A percentile compares a stretch with the other conserved stretches of the same genome.
Evolutionary conservation across 92 coral and sea anemone genomes (phyloP).

Genomic region (Isaurus tuberculatus): DNA sequence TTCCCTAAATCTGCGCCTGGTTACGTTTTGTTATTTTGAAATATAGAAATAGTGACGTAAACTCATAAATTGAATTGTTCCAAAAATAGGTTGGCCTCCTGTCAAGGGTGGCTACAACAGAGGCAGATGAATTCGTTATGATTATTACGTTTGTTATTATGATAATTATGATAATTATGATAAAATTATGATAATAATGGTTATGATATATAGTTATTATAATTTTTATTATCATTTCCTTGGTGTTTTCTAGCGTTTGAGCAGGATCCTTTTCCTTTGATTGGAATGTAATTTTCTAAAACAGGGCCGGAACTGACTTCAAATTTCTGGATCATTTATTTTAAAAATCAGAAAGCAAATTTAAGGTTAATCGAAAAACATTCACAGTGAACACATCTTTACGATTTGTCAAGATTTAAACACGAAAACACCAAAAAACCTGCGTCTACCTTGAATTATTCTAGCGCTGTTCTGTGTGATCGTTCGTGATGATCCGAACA

Average conservation of each 20-base stretch:
- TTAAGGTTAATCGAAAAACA: too few species aligned
- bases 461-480: too few species aligned
- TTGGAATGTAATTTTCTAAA: neutral
- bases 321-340: neutral
- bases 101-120: neutral
- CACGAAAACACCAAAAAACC: too few species aligned
- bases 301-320: neutral
- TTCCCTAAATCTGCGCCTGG: too few species aligned
- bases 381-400: too few species aligned
- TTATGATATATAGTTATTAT: neutral
- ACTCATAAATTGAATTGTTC: constrained; percentile 1
- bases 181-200: neutral
- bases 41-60: constrained; percentile 1
- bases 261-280: neutral
- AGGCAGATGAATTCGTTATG: constrained; percentile 10
- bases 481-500: too few species aligned
- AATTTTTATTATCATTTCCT: neutral
- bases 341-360: neutral
- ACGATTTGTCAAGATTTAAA: too few species aligned
- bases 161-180: neutral
- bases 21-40: constrained; percentile 5
- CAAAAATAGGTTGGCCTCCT: constrained; percentile 9
- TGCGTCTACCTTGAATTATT: too few species aligned
- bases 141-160: neutral
- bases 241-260: neutral